These are phyloP conservation scores for Pseudopipra pipra DNA, from an alignment of 2,113 vertebrate species.

Conservation along the genomic window DNA sequence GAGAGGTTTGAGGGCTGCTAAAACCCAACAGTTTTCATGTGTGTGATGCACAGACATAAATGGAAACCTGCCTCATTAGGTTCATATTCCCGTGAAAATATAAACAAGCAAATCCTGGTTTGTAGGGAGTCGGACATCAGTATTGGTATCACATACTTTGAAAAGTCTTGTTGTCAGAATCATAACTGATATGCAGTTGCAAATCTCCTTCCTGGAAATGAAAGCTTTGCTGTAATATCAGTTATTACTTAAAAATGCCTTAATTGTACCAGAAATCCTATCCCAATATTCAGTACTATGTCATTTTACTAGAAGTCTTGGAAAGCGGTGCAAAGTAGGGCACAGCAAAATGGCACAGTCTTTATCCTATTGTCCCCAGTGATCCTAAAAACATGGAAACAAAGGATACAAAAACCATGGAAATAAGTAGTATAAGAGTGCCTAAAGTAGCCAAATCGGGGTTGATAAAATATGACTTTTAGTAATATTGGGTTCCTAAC, in stretches of 20 bases:
- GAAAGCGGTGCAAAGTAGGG: background rate
- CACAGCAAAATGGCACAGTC: background rate
- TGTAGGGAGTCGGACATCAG: background rate
- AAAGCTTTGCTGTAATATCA: background rate
- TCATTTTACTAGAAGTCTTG: background rate
- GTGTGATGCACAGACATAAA: background rate
- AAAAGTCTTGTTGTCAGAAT: background rate
- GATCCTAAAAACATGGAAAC: background rate
- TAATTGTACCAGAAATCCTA: background rate
- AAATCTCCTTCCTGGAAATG: background rate
- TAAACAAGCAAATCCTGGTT: background rate
- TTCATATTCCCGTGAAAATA: background rate
- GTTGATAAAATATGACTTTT: background rate
- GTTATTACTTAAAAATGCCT: background rate
- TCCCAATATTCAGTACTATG: background rate
- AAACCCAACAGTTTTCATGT: background rate
- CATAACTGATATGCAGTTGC: background rate
- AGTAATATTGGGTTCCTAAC: background rate
- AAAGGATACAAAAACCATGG: background rate
- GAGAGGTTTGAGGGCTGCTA: background rate
- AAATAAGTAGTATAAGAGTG: background rate
- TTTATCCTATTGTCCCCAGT: accelerated
- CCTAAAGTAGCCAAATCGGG: background rate
- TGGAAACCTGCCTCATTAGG: background rate
- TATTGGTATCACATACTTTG: background rate